phyloP scores from a whole-genome alignment of 2,888 invertebrate species.

The Xestia sexstrigata region DNA sequence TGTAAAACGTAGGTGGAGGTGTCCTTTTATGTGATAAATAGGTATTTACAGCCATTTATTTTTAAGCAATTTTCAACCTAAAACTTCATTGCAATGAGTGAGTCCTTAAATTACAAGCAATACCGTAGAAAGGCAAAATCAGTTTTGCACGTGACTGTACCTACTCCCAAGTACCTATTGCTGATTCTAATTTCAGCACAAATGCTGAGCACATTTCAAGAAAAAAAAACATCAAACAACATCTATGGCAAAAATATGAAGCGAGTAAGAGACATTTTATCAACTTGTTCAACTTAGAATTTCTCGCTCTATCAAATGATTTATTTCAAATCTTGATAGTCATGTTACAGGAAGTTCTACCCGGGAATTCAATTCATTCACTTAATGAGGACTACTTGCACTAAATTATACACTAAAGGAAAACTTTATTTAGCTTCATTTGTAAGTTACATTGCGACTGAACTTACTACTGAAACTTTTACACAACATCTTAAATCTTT shows the following conservation, averaged over 20 bases:
- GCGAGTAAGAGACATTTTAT: neutral
- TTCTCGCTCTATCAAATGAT: neutral
- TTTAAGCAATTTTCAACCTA: neutral
- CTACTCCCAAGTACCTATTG: neutral
- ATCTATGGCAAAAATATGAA: neutral
- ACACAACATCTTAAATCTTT: conserved; percentile 35
- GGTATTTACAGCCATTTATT: neutral
- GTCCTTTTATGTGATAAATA: no score
- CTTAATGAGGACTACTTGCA: neutral
- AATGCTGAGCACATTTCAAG: neutral
- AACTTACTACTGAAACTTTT: neutral
- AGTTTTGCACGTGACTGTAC: neutral
- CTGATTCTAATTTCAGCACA: neutral
- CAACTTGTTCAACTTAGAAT: neutral
- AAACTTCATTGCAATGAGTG: neutral
- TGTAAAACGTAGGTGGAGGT: neutral
- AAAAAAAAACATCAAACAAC: neutral
- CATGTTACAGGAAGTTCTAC: neutral
- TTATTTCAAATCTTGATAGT: neutral
- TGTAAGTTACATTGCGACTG: conserved; percentile 7
- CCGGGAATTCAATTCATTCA: neutral
- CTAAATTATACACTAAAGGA: neutral
- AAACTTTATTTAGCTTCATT: conserved; percentile 12
- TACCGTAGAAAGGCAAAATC: neutral
- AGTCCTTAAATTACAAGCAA: neutral